A percentile compares a stretch with the other conserved stretches of the same genome.
These are phyloP conservation scores for Microchrysa polita DNA, from an alignment of 2,888 invertebrate species.

Conservation along the genomic window DNA sequence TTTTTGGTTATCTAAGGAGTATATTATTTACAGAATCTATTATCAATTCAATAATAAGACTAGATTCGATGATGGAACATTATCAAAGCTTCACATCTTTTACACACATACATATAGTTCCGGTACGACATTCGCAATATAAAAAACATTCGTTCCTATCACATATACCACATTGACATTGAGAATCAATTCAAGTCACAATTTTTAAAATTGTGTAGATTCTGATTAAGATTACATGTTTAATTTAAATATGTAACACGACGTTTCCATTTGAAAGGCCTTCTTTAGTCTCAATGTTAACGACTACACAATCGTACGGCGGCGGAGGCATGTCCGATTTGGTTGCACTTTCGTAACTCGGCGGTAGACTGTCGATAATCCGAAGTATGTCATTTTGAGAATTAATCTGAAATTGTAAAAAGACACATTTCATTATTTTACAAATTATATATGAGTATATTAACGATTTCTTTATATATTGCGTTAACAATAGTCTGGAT, in stretches of 20 bases:
- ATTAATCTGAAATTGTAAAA: conserved; percentile 57
- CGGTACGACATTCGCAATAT: not conserved
- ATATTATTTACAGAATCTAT: too few relatives aligned
- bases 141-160: conserved; percentile 3
- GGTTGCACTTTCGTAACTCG: conserved; percentile 64
- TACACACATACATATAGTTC: not conserved
- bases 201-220: not conserved
- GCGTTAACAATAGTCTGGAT: too few relatives aligned
- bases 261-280: conserved; percentile 1
- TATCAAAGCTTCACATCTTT: conserved; percentile 6
- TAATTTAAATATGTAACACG: conserved; percentile 34
- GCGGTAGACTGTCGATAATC: conserved; percentile 62
- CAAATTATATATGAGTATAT: too few relatives aligned
- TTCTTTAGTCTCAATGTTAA: conserved; percentile 57
- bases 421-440: too few relatives aligned
- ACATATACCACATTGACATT: conserved; percentile 1
- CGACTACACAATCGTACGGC: conserved; percentile 62
- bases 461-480: too few relatives aligned
- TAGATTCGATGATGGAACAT: conserved; percentile 10
- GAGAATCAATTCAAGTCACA: not conserved
- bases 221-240: not conserved
- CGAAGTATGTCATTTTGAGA: conserved; percentile 63
- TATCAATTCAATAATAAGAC: conserved; percentile 11
- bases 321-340: conserved; percentile 64
- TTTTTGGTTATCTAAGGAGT: too few relatives aligned